Evolutionary conservation across 2,888 invertebrate species (phyloP), one percentile per base, ranked within the genome.

Genomic region (Chrysodeixis includens): DNA sequence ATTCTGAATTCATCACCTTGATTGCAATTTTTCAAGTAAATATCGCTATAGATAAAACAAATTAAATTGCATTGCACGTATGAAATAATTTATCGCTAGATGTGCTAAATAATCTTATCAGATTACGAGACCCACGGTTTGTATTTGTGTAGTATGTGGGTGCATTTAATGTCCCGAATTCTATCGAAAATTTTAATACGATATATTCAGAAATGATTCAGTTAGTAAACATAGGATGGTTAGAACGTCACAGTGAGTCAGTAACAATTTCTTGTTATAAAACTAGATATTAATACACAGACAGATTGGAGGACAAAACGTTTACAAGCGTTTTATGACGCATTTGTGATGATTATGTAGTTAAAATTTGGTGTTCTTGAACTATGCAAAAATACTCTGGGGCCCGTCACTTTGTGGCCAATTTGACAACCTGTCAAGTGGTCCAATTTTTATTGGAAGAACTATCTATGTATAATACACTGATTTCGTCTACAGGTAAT

Each of bases 191-290:
- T 73, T 16, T 56, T 68, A 59, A 35, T 51, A 53, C 18, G n/a
- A 16, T 26, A 56, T 35, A 58, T 40, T 32, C 32, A 51, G 58
- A 56, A 53, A 55, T 72, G 72, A 72, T 60, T 72, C 72, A 66
- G 60, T 52, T 58, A 57, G 32, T 32, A n/a, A 12, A 18, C 26
- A 26, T 14, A 16, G 22, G 54, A 44, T 10, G 8, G 66, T 76
- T 76, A 58, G 72, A 76, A 59, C 10, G 66, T 20, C n/a, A 30
- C 26, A 49, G 20, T 71, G 76, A 76, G 10, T 72, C 57, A 71
- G 16, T 18, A 60, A 18, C 46, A 49, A 52, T 9, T 52, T 22
- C 7, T 60, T 46, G 56, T 18, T 53, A 40, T 65, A 55, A 55
- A 60, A 52, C 35, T 5, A 20, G 10, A 20, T 30, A 51, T 59